Conservation (phyloP, 2,888 invertebrate genomes). For the Cheilosia soror region DNA sequence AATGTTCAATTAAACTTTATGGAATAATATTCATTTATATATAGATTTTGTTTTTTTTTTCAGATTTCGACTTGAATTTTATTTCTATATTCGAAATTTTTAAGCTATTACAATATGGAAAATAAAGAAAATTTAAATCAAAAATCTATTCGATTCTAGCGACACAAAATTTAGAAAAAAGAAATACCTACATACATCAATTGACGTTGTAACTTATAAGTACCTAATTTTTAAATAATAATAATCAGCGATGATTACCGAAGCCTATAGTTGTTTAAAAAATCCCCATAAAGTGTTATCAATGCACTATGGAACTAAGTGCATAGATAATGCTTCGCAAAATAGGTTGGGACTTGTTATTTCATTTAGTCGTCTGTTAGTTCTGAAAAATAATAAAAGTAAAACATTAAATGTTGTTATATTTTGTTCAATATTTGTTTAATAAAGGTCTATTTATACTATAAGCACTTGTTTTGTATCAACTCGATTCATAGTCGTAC, state of each 20-base stretch:
- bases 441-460: no score
- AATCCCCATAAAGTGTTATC: no score
- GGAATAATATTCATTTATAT: slow-evolving; percentile 9
- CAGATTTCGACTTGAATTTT: slow-evolving; percentile 21
- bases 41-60: neutral
- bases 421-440: no score
- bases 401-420: no score
- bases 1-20: slow-evolving; percentile 21
- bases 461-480: no score
- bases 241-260: neutral
- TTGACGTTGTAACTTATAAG: slow-evolving; percentile 18
- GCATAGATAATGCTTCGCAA: no score
- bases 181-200: slow-evolving; percentile 6
- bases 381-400: no score
- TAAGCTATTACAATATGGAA: slow-evolving; percentile 33
- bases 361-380: no score
- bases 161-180: slow-evolving; percentile 4
- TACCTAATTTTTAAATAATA: neutral
- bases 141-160: slow-evolving; percentile 36
- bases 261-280: no score
- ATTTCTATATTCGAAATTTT: slow-evolving; percentile 48
- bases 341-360: no score
- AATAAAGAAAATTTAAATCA: slow-evolving; percentile 6
- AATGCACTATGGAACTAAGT: no score
- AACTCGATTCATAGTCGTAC: no score